Conservation (phyloP, 2,797 vertebrate species). For the Stomatorhinus walkeri region DNA sequence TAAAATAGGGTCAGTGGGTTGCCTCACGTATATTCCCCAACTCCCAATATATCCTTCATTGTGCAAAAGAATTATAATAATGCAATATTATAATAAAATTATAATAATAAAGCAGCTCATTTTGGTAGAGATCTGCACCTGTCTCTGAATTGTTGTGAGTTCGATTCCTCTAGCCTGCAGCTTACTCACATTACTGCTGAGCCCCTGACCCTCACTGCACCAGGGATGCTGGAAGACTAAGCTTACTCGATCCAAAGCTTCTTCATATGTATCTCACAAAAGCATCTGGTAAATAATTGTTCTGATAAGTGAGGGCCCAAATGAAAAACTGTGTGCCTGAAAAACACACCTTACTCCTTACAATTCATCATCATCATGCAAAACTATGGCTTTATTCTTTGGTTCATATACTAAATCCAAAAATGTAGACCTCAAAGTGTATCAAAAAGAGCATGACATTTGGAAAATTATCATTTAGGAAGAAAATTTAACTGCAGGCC, state of each 20-base stretch:
- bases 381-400: not conserved
- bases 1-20: not conserved
- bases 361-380: not conserved
- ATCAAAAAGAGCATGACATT: not conserved
- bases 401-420: not conserved
- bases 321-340: not conserved
- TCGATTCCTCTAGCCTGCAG: not conserved
- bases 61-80: not conserved
- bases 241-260: not conserved
- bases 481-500: not conserved
- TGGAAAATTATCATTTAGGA: not conserved
- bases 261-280: not conserved
- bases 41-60: not conserved
- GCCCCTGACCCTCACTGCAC: not conserved
- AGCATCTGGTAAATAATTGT: not conserved
- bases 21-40: not conserved
- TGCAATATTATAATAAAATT: not conserved
- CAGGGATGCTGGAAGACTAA: not conserved
- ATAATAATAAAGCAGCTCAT: not conserved
- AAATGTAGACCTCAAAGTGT: not conserved
- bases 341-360: not conserved
- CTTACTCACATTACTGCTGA: not conserved
- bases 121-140: not conserved
- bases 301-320: not conserved
- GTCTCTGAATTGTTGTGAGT: not conserved